Base-by-base conservation (phyloP, 2,797 vertebrate genomes). In the Sciurus vulgaris region DNA sequence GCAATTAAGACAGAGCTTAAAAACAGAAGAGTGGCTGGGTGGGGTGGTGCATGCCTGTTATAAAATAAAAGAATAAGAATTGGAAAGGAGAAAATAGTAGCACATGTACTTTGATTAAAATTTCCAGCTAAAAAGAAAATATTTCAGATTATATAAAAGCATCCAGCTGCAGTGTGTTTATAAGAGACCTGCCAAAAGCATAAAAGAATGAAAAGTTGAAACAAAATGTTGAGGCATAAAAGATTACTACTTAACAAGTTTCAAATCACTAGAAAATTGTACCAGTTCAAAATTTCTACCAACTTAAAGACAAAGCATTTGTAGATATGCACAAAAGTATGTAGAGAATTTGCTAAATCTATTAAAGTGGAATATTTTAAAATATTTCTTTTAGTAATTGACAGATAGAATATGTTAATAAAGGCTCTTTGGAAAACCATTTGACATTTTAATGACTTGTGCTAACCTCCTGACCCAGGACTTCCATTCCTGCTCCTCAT, bases 71-170 rank as follows among this genome's bases (percentile, higher is more conserved):
- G 17, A 82, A 72, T 65, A 63, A 73, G 4, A 2, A 59, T 81
- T 22, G 17, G 33, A 92, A 69, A 70, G 14, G n/a, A 61, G 38
- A 51, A 86, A 30, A 63, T 47, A 56, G 70, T 65, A 72, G 24
- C 35, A 61, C 86, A 38, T 63, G 4, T 38, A 63, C 49, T 51
- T 44, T 79, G 28, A 59, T 59, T 85, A 74, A 79, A 85, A 41
- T n/a, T 87, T 84, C 8, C 38, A 84, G 56, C 79, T 85, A 26
- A 59, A 70, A 88, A 85, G 30, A 8, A 94, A 74, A 51, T 79
- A 81, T 81, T 84, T 85, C 18, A 85, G 28, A 61, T 94, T 85
- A 59, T 51, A 61, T 72, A 33, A 85, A 59, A 88, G 20, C 28
- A 78, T 65, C 26, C 9, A 69, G 14, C 65, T 91, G 11, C 2